These are phyloP conservation scores for Anniella stebbinsi DNA, from an alignment of 2,797 vertebrate genomes.

Conservation along the genomic window DNA sequence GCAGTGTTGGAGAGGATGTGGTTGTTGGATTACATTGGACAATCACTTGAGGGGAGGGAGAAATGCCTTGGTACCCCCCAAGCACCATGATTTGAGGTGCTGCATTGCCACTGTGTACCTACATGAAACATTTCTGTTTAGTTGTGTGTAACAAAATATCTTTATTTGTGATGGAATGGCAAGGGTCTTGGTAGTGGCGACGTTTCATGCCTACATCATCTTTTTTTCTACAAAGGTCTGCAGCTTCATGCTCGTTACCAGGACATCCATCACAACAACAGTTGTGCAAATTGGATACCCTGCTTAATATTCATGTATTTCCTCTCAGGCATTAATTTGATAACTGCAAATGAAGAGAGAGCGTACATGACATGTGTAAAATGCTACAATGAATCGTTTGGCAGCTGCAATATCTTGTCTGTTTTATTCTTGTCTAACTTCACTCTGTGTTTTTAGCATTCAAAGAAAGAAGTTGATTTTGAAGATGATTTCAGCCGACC, in stretches of 20 bases:
- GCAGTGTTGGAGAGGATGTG: neutral
- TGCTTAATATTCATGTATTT: neutral
- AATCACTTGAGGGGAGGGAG: neutral
- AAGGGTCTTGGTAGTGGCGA: neutral
- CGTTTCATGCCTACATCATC: neutral
- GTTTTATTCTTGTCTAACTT: neutral
- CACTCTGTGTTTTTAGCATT: neutral
- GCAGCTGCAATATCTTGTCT: neutral
- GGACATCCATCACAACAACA: neutral
- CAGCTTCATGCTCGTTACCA: accelerated
- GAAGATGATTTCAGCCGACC: no score
- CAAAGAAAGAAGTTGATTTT: neutral
- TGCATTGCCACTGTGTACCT: neutral
- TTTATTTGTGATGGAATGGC: neutral
- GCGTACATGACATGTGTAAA: neutral
- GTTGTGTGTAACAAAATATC: neutral
- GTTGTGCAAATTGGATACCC: neutral
- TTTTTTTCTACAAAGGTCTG: no score
- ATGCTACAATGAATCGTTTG: neutral
- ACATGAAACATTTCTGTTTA: neutral
- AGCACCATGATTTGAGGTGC: neutral
- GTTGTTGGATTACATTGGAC: neutral
- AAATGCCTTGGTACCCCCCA: neutral
- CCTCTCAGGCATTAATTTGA: neutral
- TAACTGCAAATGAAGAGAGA: neutral